These are phyloP conservation scores for Actinemys pallida DNA, from an alignment of 2,113 vertebrate genomes.

Conservation along the genomic window DNA sequence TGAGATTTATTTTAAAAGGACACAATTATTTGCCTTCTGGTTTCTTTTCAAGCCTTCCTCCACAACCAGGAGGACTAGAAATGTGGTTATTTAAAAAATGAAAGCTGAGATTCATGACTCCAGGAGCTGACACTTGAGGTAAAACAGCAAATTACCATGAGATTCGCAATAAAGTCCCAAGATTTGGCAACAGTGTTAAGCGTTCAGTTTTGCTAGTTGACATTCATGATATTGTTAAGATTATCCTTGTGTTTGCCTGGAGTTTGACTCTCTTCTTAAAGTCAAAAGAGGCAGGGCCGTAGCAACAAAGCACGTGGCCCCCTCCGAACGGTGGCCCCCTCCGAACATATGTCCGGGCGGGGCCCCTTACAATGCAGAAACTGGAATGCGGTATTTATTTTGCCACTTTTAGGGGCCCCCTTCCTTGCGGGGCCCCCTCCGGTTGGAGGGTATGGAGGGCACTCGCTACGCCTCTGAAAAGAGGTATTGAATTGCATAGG, in stretches of 20 bases:
- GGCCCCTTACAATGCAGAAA: too few species aligned
- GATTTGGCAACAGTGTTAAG: neutral
- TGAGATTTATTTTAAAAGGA: neutral
- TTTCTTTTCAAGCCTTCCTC: neutral
- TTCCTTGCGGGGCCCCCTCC: too few species aligned
- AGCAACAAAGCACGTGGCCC: too few species aligned
- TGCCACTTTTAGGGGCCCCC: too few species aligned
- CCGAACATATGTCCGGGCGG: too few species aligned
- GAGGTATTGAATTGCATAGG: neutral
- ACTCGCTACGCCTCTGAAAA: neutral
- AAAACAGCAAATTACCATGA: neutral
- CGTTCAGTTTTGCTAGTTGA: neutral
- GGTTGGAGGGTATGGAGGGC: too few species aligned
- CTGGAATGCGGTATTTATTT: too few species aligned
- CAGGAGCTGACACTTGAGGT: neutral
- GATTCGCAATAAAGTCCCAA: neutral
- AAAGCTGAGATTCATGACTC: neutral
- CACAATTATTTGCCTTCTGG: neutral
- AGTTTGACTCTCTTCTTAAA: neutral
- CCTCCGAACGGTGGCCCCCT: too few species aligned
- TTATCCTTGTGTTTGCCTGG: neutral
- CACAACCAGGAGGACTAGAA: neutral
- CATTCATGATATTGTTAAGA: neutral
- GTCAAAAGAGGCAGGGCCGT: neutral
- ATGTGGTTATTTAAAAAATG: neutral